phyloP scores from a whole-genome alignment of 2,113 vertebrate genomes.

The Petaurus breviceps region DNA sequence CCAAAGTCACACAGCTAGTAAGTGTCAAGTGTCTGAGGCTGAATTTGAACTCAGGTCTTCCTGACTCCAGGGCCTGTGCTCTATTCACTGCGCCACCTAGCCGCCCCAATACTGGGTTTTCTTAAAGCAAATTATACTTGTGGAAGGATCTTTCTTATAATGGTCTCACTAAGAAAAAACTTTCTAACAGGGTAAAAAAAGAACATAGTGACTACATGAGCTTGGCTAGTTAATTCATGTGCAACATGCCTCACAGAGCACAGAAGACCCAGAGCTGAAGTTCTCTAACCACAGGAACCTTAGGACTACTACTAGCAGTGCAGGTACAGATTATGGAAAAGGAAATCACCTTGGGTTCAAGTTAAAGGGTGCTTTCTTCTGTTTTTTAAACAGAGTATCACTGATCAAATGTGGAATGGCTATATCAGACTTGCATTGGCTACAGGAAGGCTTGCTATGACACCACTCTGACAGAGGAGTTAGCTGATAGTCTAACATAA shows the following conservation, averaged over 20 bases:
- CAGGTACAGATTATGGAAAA: neutral
- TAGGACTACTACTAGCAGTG: neutral
- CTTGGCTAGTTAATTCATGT: neutral
- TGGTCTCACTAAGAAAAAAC: neutral
- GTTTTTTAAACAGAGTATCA: neutral
- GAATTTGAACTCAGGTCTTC: too few relatives aligned
- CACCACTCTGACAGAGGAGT: slow-evolving; percentile 9
- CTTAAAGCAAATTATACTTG: neutral
- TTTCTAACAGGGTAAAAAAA: neutral
- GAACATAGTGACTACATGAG: neutral
- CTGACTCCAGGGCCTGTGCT: too few relatives aligned
- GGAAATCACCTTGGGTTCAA: neutral
- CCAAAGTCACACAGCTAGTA: too few relatives aligned
- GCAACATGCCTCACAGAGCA: neutral
- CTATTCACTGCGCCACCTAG: too few relatives aligned
- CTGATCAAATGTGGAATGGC: neutral
- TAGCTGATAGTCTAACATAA: neutral
- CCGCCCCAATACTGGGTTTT: neutral
- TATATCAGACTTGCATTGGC: neutral
- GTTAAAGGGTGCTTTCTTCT: neutral
- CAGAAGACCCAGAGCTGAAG: neutral
- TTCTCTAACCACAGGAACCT: neutral
- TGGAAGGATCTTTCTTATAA: neutral
- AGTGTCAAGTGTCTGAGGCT: too few relatives aligned
- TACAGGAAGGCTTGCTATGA: slow-evolving; percentile 1